Conservation (phyloP, 2,113 vertebrate genomes). For the Ranitomeya imitator region DNA sequence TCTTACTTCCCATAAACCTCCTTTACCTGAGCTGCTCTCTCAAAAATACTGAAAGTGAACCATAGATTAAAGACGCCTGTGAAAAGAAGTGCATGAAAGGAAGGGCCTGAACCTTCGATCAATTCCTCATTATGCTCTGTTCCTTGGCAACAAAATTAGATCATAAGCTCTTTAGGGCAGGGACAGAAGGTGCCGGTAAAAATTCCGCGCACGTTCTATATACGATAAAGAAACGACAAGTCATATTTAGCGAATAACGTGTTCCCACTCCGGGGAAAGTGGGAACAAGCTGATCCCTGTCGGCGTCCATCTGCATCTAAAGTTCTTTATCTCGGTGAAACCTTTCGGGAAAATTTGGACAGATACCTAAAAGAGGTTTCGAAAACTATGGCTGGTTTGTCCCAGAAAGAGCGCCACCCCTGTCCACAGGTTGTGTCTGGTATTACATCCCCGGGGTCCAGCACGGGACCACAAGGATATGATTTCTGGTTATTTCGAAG, state of each 20-base stretch:
- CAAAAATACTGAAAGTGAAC: slow-evolving; percentile 49
- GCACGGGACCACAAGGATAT: too few relatives aligned
- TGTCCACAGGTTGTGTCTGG: too few relatives aligned
- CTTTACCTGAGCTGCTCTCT: slow-evolving; percentile 48
- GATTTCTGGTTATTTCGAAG: too few relatives aligned
- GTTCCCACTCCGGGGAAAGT: not conserved
- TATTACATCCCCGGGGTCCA: too few relatives aligned
- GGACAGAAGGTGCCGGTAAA: not conserved
- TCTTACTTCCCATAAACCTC: slow-evolving; percentile 36
- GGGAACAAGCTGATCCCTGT: not conserved
- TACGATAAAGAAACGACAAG: slow-evolving; percentile 25
- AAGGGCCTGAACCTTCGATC: slow-evolving; percentile 32
- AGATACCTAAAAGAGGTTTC: too few relatives aligned
- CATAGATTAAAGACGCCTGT: slow-evolving; percentile 43
- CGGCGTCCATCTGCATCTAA: not conserved
- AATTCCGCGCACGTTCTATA: not conserved
- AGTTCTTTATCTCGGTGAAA: not conserved
- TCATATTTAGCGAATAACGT: not conserved
- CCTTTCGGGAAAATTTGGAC: too few relatives aligned
- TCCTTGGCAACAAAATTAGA: slow-evolving; percentile 41
- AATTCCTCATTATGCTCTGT: slow-evolving; percentile 50
- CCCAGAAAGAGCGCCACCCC: too few relatives aligned
- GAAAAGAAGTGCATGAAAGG: slow-evolving; percentile 43
- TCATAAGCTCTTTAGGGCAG: slow-evolving; percentile 48
- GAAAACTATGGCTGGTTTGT: too few relatives aligned